phyloP scores from a whole-genome alignment of 2,888 invertebrate genomes.

The Pteria penguin region DNA sequence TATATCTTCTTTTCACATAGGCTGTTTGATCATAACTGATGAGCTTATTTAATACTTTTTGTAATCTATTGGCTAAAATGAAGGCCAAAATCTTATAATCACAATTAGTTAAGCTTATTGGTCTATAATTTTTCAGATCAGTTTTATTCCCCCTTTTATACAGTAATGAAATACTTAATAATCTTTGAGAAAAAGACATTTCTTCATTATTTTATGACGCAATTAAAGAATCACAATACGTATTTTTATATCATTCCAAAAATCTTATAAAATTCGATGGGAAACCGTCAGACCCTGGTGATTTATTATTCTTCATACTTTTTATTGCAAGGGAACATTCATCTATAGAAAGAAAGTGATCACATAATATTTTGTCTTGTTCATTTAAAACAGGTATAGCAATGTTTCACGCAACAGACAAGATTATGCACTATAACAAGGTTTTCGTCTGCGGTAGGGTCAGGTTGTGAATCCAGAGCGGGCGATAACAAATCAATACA shows the following conservation, averaged over 20 bases:
- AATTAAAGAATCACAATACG: background rate
- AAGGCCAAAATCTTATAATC: background rate
- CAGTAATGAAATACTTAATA: background rate
- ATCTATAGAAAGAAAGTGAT: background rate
- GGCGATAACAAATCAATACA: too few species aligned
- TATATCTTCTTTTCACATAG: too few species aligned
- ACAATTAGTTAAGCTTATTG: too few species aligned
- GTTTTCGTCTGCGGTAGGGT: too few species aligned
- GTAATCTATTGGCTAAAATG: background rate
- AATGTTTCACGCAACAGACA: too few species aligned
- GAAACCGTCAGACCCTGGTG: conserved; percentile 3
- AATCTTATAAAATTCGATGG: background rate
- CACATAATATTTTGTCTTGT: background rate
- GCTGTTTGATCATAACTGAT: background rate
- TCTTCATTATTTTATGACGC: background rate
- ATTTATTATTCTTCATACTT: background rate
- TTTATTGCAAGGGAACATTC: conserved; percentile 12
- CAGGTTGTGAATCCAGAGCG: too few species aligned
- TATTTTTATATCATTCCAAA: too few species aligned
- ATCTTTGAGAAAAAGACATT: conserved; percentile 3
- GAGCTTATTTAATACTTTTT: background rate
- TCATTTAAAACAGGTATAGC: background rate
- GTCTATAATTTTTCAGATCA: too few species aligned
- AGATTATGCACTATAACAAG: too few species aligned
- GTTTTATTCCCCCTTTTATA: background rate